Evolutionary conservation across 92 coral and sea anemone species (phyloP), one percentile per base, ranked within the genome.

Genomic region (Paramuricea clavata): DNA sequence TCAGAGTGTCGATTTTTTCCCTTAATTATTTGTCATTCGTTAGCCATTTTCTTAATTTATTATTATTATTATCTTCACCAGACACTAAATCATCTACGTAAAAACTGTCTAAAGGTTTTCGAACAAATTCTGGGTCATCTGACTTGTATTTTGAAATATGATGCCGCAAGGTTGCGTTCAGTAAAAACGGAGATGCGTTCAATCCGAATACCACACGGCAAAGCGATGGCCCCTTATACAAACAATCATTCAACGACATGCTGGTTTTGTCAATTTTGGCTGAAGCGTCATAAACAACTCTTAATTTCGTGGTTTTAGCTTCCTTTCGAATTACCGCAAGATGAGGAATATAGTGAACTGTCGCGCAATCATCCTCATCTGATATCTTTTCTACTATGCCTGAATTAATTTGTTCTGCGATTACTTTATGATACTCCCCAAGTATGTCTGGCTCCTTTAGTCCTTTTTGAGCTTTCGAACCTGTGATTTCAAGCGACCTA

Each of bases 181-280:
- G n/a, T n/a, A n/a, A n/a, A n/a, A n/a, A n/a, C n/a, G n/a, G n/a
- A n/a, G n/a, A 81, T 22, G 79, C 52, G 52, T 74, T 89, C 31
- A 87, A 44, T 13, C 95, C 93, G 49, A 92, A 92, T 5, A 86
- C 77, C 43, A 92, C 91, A 21, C 89, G 81, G 16, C 89, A 89
- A 52, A 89, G 77, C 33, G 92, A 26, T 5, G 87, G 87, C 61
- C 92, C 89, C 9, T 83, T 81, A 15, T 83, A 82, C 15, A 88
- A 70, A 74, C 92, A 88, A 17, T 88, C 92, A 34, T 88, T 81
- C 6, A 81, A 77, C 13, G 87, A 69, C 36, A 54, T 44, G 17
- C 86, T 57, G n/a, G 36, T 42, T 26, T 81, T 64, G 52, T 57
- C 59, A 12, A 10, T 26, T 43, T 81, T 64, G n/a, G 31, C 50